Conservation (phyloP, 2,797 vertebrate species). For the Channa striata region DNA sequence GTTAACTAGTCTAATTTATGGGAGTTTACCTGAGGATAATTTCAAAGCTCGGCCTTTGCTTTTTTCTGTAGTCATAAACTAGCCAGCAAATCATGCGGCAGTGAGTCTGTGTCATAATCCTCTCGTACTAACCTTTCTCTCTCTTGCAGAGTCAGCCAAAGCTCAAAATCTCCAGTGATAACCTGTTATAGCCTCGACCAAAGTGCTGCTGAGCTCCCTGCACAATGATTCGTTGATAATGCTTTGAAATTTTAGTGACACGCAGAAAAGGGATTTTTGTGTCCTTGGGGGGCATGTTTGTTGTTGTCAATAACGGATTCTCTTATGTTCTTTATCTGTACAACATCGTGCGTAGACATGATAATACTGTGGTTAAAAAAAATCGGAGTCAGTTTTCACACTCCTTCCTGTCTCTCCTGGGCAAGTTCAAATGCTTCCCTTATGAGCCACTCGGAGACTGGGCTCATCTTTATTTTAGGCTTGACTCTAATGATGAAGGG, state of each 20-base stretch:
- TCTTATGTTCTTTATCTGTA: not conserved
- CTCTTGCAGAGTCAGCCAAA: conserved; percentile 62
- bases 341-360: not conserved
- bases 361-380: conserved; percentile 16
- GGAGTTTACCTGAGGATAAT: conserved; percentile 38
- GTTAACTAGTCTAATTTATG: conserved; percentile 27
- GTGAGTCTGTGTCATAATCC: conserved; percentile 54
- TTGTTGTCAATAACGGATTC: conserved; percentile 24
- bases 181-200: conserved; percentile 52
- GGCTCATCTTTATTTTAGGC: conserved; percentile 49
- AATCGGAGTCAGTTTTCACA: not conserved
- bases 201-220: conserved; percentile 43
- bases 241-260: conserved; percentile 45
- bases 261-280: conserved; percentile 23
- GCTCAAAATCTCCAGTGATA: conserved; percentile 68
- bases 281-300: conserved; percentile 8
- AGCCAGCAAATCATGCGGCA: conserved; percentile 33
- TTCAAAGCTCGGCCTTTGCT: conserved; percentile 26
- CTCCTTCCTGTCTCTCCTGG: not conserved
- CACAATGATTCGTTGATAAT: conserved; percentile 37
- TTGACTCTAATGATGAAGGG: conserved; percentile 20
- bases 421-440: conserved; percentile 21
- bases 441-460: conserved; percentile 18
- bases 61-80: conserved; percentile 24
- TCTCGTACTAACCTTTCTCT: conserved; percentile 56